phyloP scores from a whole-genome alignment of 2,888 invertebrate species.

The Epiblema foenella region DNA sequence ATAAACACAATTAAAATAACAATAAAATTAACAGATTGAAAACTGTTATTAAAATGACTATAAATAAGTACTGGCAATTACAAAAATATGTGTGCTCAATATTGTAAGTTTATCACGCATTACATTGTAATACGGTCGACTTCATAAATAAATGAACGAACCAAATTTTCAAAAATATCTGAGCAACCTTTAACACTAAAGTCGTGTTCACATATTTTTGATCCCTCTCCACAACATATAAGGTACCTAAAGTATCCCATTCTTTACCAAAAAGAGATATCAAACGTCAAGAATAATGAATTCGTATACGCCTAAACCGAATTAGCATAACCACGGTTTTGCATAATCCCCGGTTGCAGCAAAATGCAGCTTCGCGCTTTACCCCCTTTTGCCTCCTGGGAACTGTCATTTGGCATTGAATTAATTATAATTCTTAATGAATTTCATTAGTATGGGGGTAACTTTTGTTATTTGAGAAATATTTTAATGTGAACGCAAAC shows the following conservation, averaged over 20 bases:
- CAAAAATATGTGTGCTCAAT: no score
- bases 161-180: no score
- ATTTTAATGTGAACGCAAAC: constrained; percentile 38
- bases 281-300: constrained; percentile 39
- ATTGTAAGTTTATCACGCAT: no score
- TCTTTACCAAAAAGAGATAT: constrained; percentile 16
- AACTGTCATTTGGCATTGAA: constrained; percentile 57
- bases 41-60: no score
- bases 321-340: constrained; percentile 56
- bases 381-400: constrained; percentile 53
- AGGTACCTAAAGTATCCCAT: background rate
- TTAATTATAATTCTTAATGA: constrained; percentile 67
- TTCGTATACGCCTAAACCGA: constrained; percentile 44
- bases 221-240: no score
- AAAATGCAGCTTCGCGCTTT: constrained; percentile 55
- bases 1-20: no score
- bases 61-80: no score
- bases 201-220: no score
- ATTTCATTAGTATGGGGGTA: constrained; percentile 55
- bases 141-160: no score
- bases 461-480: constrained; percentile 47
- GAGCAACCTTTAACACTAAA: no score
- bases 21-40: no score
- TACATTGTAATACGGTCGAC: no score
- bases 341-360: constrained; percentile 57